Conservation (phyloP, 2,113 vertebrate genomes). For the human (Homo sapiens) region DNA sequence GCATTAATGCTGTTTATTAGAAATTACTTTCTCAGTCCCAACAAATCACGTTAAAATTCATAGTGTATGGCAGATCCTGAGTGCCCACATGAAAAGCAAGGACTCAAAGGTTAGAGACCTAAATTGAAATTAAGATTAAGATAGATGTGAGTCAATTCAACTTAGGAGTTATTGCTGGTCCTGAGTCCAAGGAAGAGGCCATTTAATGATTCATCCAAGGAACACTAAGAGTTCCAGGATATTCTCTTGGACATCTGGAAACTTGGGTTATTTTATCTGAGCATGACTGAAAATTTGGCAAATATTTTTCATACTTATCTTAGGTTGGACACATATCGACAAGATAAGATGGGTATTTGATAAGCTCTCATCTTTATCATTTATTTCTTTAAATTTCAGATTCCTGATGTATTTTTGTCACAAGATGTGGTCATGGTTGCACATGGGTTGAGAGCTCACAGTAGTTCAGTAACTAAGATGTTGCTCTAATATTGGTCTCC, state of each 20-base stretch:
- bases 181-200: neutral
- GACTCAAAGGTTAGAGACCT: neutral
- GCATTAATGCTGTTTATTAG: neutral
- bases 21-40: neutral
- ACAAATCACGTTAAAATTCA: neutral
- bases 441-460: neutral
- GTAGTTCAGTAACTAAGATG: neutral
- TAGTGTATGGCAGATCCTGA: neutral
- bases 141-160: slow-evolving; percentile 11
- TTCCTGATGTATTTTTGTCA: neutral
- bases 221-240: neutral
- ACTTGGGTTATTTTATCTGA: neutral
- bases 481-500: neutral
- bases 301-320: neutral
- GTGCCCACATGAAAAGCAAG: neutral
- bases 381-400: slow-evolving; percentile 20
- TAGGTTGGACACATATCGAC: neutral
- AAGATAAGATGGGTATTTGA: neutral
- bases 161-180: neutral
- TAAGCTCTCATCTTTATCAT: neutral
- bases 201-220: neutral
- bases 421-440: neutral
- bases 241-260: neutral
- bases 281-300: neutral
- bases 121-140: neutral